phyloP scores from a whole-genome alignment of 2,888 invertebrate species.

The Leptopterna dolabrata region DNA sequence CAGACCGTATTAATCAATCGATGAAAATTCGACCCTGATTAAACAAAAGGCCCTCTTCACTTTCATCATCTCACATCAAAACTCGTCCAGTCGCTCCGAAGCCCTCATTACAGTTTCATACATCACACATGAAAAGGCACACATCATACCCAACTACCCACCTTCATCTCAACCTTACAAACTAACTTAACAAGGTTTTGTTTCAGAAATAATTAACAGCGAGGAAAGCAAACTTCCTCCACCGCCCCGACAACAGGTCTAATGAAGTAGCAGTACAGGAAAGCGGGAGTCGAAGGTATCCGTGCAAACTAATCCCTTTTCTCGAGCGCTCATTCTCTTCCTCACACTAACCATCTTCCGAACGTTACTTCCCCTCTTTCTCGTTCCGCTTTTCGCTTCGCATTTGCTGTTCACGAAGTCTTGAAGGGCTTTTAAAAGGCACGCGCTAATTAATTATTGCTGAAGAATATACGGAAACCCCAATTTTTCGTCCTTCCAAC shows the following conservation, averaged over 20 bases:
- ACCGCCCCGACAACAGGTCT: slow-evolving; percentile 24
- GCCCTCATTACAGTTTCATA: slow-evolving; percentile 5
- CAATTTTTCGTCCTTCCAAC: neutral
- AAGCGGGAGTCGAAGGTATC: slow-evolving; percentile 4
- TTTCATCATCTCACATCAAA: neutral
- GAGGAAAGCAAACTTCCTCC: neutral
- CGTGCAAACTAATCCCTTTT: slow-evolving; percentile 15
- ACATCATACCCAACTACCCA: neutral
- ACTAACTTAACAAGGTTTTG: slow-evolving; percentile 23
- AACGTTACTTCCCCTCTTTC: neutral
- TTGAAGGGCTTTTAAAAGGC: neutral
- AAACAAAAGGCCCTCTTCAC: too few relatives aligned
- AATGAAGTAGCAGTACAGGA: slow-evolving; percentile 9
- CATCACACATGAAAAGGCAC: neutral
- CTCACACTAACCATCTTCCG: neutral
- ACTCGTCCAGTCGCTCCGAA: neutral
- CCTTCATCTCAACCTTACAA: neutral
- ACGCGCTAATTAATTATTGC: neutral
- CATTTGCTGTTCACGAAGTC: neutral
- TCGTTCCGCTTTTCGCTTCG: neutral
- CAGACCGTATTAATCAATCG: too few relatives aligned
- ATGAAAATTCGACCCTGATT: too few relatives aligned
- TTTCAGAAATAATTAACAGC: slow-evolving; percentile 30
- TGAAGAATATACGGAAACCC: neutral
- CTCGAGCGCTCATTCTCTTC: neutral